Evolutionary conservation across 2,888 invertebrate species (phyloP).

Genomic region (Epiblema foenella): DNA sequence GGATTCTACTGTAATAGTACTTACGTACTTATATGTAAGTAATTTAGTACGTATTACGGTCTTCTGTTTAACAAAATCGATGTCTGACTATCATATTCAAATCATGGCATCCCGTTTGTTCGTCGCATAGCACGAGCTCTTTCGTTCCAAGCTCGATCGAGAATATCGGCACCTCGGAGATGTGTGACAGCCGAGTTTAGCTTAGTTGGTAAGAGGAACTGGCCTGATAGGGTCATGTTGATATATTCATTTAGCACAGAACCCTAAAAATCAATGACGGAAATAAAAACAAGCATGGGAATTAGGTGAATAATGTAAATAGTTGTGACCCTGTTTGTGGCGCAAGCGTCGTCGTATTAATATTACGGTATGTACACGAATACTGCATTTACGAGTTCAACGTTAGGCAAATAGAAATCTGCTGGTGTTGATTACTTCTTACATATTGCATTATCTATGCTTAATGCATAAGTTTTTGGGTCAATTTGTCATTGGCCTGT

Average conservation of each 20-base stretch:
- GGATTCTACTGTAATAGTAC: too few species aligned
- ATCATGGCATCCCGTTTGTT: too few species aligned
- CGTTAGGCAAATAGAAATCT: slow-evolving; percentile 43
- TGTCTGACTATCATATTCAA: too few species aligned
- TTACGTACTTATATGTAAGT: too few species aligned
- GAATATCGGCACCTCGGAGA: too few species aligned
- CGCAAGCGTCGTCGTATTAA: slow-evolving; percentile 27
- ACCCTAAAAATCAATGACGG: slow-evolving; percentile 9
- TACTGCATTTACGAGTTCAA: slow-evolving; percentile 42
- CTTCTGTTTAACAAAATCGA: too few species aligned
- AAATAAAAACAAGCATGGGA: slow-evolving; percentile 35
- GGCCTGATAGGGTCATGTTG: too few species aligned
- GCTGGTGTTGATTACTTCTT: slow-evolving; percentile 42
- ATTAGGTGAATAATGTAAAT: slow-evolving; percentile 32
- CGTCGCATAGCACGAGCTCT: too few species aligned
- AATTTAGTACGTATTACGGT: too few species aligned
- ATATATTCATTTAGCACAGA: background rate
- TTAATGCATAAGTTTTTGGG: slow-evolving; percentile 27
- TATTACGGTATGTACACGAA: slow-evolving; percentile 45
- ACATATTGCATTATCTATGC: slow-evolving; percentile 36
- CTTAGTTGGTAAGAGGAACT: too few species aligned
- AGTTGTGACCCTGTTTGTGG: slow-evolving; percentile 37
- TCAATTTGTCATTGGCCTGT: slow-evolving; percentile 6
- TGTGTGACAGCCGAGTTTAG: too few species aligned
- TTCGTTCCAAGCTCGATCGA: too few species aligned